A percentile compares a stretch with the other conserved stretches of the same genome.
Evolutionary conservation across 2,888 invertebrate genomes (phyloP).

Genomic region (Prosapia bicincta): DNA sequence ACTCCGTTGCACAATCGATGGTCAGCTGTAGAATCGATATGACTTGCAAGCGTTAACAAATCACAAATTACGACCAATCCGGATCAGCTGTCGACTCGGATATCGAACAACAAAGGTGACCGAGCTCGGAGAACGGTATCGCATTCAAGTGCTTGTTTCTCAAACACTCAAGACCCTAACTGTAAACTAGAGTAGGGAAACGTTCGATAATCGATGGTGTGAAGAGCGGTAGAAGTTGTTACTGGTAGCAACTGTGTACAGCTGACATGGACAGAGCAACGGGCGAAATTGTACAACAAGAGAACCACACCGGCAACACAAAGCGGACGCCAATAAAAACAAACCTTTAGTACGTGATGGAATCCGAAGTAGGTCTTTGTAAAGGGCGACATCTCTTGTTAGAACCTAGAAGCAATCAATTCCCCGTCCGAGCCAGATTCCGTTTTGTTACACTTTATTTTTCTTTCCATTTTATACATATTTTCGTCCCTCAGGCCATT

Average conservation of each 20-base stretch:
- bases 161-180: not conserved
- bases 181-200: not conserved
- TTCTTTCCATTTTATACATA: slow-evolving; percentile 23
- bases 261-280: not conserved
- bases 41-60: not conserved
- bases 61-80: not conserved
- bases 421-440: slow-evolving; percentile 3
- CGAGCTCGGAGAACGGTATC: not conserved
- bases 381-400: slow-evolving; percentile 11
- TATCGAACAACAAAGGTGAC: not conserved
- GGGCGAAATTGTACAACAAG: not conserved
- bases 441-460: slow-evolving; percentile 9
- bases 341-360: slow-evolving; percentile 20
- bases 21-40: not conserved
- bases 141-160: not conserved
- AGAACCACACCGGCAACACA: slow-evolving; percentile 22
- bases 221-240: not conserved
- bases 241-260: not conserved
- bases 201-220: not conserved
- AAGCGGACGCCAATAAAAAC: slow-evolving; percentile 17
- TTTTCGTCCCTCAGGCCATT: slow-evolving; percentile 13
- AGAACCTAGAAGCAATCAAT: slow-evolving; percentile 6
- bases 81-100: not conserved
- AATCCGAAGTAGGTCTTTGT: slow-evolving; percentile 28
- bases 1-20: not conserved